A percentile compares a stretch with the other conserved stretches of the same genome.
phyloP scores from a whole-genome alignment of 2,797 vertebrate species.

The Epinephelus coioides region DNA sequence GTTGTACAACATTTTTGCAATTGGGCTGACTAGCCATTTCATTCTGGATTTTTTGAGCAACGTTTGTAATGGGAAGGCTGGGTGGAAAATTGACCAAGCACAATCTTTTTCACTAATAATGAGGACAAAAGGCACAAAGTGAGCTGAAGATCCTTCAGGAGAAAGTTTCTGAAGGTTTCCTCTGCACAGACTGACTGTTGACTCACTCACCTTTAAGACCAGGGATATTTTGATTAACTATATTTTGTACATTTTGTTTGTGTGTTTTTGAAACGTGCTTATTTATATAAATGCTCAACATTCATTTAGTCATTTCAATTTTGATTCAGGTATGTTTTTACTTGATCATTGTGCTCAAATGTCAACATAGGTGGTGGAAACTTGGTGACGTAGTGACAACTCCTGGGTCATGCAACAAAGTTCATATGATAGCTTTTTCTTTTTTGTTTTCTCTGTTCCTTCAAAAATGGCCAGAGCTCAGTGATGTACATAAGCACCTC shows the following conservation, averaged over 20 bases:
- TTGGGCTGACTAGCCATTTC: background rate
- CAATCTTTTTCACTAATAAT: background rate
- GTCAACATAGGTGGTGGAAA: background rate
- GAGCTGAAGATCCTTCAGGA: conserved; percentile 28
- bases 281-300: conserved; percentile 69
- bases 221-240: conserved; percentile 38
- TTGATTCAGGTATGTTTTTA: conserved; percentile 50
- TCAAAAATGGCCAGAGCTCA: too few species aligned
- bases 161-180: conserved; percentile 15
- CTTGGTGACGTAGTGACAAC: background rate
- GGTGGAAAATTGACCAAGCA: conserved; percentile 27
- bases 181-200: conserved; percentile 12
- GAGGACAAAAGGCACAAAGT: conserved; percentile 24
- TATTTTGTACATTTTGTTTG: conserved; percentile 70
- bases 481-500: too few species aligned
- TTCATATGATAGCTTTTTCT: background rate
- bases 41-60: background rate
- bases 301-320: conserved; percentile 38
- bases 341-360: conserved; percentile 3
- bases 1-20: background rate
- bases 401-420: background rate
- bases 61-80: background rate
- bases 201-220: conserved; percentile 15
- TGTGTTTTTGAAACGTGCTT: conserved; percentile 58
- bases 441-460: too few species aligned